phyloP scores from a whole-genome alignment of 2,797 vertebrate genomes.

The Oreochromis mossambicus region DNA sequence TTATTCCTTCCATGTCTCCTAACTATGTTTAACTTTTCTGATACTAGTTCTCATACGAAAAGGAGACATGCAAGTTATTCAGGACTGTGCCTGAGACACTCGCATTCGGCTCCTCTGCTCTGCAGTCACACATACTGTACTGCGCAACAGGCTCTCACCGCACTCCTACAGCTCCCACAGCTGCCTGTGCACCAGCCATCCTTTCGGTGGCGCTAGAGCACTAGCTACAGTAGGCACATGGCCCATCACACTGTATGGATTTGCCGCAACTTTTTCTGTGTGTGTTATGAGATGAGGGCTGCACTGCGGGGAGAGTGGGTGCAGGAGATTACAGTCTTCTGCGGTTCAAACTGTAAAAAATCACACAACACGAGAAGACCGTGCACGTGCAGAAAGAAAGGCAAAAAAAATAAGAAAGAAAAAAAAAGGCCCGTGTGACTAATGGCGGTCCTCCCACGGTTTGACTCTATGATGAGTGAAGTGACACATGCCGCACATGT shows the following conservation, averaged over 20 bases:
- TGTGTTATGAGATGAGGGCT: slow-evolving; percentile 40
- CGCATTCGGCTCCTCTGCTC: background rate
- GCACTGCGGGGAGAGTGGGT: slow-evolving; percentile 21
- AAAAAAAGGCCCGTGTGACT: background rate
- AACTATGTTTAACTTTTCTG: background rate
- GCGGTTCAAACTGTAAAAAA: background rate
- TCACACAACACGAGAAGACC: background rate
- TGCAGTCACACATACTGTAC: background rate
- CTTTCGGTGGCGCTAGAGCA: slow-evolving; percentile 54
- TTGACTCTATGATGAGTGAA: background rate
- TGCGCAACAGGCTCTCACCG: slow-evolving; percentile 37
- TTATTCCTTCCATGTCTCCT: background rate
- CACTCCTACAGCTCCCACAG: background rate
- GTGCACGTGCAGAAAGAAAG: background rate
- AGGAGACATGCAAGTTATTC: background rate
- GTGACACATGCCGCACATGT: background rate
- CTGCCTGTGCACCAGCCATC: background rate
- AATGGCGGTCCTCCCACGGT: background rate
- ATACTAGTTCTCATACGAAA: background rate
- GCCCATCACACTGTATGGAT: background rate
- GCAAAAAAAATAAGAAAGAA: background rate
- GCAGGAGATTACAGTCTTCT: background rate
- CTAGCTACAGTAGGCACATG: background rate
- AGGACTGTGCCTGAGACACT: background rate
- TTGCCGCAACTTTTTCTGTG: slow-evolving; percentile 46